Conservation (phyloP, 37 sponge, comb jelly and placozoan genomes). For the Agelas oroides region DNA sequence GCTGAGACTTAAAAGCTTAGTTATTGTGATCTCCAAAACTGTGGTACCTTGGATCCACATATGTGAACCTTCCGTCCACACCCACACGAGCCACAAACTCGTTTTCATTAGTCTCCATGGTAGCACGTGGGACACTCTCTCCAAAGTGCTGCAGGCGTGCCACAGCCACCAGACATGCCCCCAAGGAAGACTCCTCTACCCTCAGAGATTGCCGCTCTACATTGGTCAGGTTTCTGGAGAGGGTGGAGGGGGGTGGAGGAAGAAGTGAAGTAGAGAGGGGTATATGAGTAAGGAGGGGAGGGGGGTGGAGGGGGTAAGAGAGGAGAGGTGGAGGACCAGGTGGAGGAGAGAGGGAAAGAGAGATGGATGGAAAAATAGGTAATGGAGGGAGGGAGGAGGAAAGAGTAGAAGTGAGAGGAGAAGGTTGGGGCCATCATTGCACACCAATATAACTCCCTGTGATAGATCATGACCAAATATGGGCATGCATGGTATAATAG, state of each 20-base stretch:
- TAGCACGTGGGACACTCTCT: not conserved
- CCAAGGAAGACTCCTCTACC: conserved; percentile 52
- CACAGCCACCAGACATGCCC: conserved; percentile 78
- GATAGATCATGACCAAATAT: too few species aligned
- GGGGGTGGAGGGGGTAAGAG: not conserved
- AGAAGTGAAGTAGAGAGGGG: not conserved
- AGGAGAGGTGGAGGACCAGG: too few species aligned
- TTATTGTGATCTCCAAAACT: too few species aligned
- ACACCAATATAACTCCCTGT: too few species aligned
- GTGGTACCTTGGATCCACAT: conserved; percentile 84
- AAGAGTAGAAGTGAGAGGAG: too few species aligned
- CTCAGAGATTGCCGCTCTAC: conserved; percentile 59
- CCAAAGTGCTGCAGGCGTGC: conserved; percentile 81
- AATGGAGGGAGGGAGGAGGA: too few species aligned
- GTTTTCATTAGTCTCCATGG: conserved; percentile 40
- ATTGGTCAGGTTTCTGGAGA: conserved; percentile 66
- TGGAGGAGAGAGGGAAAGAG: too few species aligned
- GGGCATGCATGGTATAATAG: too few species aligned
- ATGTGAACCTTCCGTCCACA: conserved; percentile 84
- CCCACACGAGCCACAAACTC: conserved; percentile 85
- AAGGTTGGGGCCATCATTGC: too few species aligned
- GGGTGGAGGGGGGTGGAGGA: not conserved
- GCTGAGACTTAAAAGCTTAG: too few species aligned
- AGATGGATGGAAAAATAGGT: too few species aligned
- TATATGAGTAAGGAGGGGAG: not conserved